Evolutionary conservation across 2,888 invertebrate species (phyloP), one percentile per base, ranked within the genome.

Genomic region (Cerastis leucographa): DNA sequence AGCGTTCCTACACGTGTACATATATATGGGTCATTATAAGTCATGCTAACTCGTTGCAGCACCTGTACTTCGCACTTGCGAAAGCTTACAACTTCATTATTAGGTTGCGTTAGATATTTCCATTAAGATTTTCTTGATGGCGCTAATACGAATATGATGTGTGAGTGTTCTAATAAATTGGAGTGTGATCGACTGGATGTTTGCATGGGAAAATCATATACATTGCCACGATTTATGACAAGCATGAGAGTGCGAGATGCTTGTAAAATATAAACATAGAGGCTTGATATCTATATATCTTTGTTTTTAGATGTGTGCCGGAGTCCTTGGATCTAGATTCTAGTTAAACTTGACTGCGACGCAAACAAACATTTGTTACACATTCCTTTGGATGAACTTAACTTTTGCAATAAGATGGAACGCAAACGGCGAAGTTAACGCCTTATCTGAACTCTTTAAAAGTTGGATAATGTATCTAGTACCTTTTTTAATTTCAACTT

Each of bases 361-460:
- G 59, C 69, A 82, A 77, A 85, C 76, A 81, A 80, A 66, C 46
- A 61, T 75, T 79, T 73, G 51, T 76, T 70, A 61, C 64, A 54
- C 66, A 75, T 74, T 84, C 72, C 74, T 76, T 71, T 54, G 62
- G 75, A 84, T 78, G 80, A 78, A 86, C 80, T 76, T 79, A 82
- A 90, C 84, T 90, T 90, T 88, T 76, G 85, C 80, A 89, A 89
- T 89, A 89, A 88, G 86, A 71, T 82, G 80, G 75, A 80, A 86
- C 81, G 79, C 81, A 81, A 88, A 86, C 74, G 65, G 68, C 61
- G 70, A 84, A 83, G 74, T 83, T 80, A 59, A 76, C 67, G 62
- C 72, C 73, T 78, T 84, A 80, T 74, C 72, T 68, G 76, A 79
- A 85, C 78, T 84, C 44, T 81, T 77, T 71, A 82, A 81, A 87